phyloP scores from a whole-genome alignment of 2,797 vertebrate species.

The Chaetophractus vellerosus region DNA sequence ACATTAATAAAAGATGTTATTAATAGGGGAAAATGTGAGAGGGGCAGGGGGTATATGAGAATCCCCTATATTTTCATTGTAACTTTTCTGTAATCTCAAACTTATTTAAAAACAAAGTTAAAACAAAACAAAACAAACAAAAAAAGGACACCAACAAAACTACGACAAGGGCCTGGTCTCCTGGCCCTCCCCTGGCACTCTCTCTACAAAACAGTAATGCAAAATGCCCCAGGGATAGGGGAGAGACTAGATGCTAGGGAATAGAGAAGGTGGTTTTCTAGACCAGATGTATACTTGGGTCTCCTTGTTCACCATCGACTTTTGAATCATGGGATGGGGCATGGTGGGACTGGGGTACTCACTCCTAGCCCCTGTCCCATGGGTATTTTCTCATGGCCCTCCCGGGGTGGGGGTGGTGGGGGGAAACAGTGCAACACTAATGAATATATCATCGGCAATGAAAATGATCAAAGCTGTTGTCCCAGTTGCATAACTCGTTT shows the following conservation, averaged over 20 bases:
- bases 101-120: too few species aligned
- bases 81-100: too few species aligned
- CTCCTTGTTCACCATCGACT: background rate
- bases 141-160: background rate
- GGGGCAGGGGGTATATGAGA: too few species aligned
- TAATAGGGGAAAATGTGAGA: too few species aligned
- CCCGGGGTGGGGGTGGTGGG: constrained; percentile 44
- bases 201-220: background rate
- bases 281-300: background rate
- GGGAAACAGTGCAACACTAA: constrained; percentile 85
- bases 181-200: background rate
- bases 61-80: too few species aligned
- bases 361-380: background rate
- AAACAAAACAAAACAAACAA: too few species aligned
- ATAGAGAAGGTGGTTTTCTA: background rate
- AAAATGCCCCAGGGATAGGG: background rate
- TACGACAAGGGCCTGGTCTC: background rate
- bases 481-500: constrained; percentile 91
- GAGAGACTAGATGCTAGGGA: background rate
- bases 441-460: constrained; percentile 88
- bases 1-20: too few species aligned
- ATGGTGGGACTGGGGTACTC: background rate
- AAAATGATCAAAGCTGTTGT: constrained; percentile 91
- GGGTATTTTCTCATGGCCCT: constrained; percentile 79
- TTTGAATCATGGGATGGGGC: background rate